Base-by-base conservation (phyloP, 2,113 vertebrate species). In the Prunella fulvescens region DNA sequence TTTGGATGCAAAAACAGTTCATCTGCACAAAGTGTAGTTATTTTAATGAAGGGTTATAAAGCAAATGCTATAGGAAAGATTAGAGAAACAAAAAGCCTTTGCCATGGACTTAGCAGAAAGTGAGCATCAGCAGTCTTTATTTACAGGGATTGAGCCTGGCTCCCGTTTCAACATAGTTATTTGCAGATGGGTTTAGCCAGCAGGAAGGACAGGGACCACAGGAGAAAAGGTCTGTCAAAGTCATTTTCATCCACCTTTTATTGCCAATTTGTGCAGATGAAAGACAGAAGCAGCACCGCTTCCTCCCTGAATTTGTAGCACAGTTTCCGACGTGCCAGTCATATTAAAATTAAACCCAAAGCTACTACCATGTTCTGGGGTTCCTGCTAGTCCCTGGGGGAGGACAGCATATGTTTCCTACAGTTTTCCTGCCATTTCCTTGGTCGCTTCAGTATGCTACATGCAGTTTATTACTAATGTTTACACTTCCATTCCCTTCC, bases 191-290 rank as follows among this genome's bases (percentile, higher is more conserved):
- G n/a, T 60, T 60, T 94, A 93, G 48, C 86, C 35, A 12, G 86
- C 85, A 95, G 91, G 92, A 70, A 60, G 62, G 90, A 70, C 57
- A 66, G 50, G 71, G 83, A 65, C 92, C 83, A 56, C 53, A 72
- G 94, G 77, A 96, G 81, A 92, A 91, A 62, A 67, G 65, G 24
- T 95, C 81, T 95, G 95, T 92, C 71, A 73, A 65, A 96, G 57
- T 84, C 7, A 1, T 96, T 97, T 96, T 88, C 86, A 81, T 86
- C 88, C 60, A 48, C 45, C 28, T 74, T 73, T 87, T 92, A 64
- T 74, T 91, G 70, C 61, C 62, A 70, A 0, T 79, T 84, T 92
- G 60, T 83, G 81, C 92, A 90, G 86, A 86, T 86, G 67, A 95
- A 80, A 93, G 67, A 39, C 79, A 90, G 64, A 78, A 86, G 54